Evolutionary conservation across 2,888 invertebrate genomes (phyloP).

Genomic region (Dryomyza anilis): DNA sequence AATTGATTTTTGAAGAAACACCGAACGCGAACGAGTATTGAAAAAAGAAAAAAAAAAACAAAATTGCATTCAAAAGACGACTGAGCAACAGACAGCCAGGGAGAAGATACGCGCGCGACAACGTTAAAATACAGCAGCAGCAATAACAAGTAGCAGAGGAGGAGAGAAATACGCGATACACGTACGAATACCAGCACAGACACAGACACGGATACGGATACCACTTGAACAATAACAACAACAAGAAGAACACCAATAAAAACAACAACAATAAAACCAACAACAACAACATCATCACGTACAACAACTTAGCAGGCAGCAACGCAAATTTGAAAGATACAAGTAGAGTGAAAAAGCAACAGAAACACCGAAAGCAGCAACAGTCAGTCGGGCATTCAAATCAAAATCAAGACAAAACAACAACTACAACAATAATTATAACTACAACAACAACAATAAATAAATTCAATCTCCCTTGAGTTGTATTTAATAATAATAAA

Average conservation of each 20-base stretch:
- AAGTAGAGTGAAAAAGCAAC: constrained; percentile 18
- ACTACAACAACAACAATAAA: constrained; percentile 1
- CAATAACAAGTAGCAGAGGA: not conserved
- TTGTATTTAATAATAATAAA: constrained; percentile 10
- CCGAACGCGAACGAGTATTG: too few species aligned
- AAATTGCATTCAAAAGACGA: constrained; percentile 4
- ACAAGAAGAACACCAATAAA: too few species aligned
- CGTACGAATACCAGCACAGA: constrained; percentile 15
- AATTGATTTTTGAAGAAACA: too few species aligned
- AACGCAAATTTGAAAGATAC: constrained; percentile 13
- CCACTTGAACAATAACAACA: not conserved
- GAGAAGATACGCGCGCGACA: not conserved
- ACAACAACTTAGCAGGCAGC: not conserved
- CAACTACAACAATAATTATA: not conserved
- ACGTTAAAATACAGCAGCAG: not conserved
- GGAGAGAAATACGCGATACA: constrained; percentile 16
- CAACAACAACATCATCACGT: too few species aligned
- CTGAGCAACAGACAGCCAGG: not conserved
- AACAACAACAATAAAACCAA: too few species aligned
- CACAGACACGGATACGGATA: not conserved
- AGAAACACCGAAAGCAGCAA: constrained; percentile 14
- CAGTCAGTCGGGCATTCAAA: constrained; percentile 13
- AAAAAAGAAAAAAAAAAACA: too few species aligned
- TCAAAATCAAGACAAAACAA: constrained; percentile 13
- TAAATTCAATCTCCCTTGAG: constrained; percentile 17